A percentile compares a stretch with the other conserved stretches of the same genome.
Evolutionary conservation across 2,113 vertebrate species (phyloP).

Genomic region (Lamprologus tigripictilis): DNA sequence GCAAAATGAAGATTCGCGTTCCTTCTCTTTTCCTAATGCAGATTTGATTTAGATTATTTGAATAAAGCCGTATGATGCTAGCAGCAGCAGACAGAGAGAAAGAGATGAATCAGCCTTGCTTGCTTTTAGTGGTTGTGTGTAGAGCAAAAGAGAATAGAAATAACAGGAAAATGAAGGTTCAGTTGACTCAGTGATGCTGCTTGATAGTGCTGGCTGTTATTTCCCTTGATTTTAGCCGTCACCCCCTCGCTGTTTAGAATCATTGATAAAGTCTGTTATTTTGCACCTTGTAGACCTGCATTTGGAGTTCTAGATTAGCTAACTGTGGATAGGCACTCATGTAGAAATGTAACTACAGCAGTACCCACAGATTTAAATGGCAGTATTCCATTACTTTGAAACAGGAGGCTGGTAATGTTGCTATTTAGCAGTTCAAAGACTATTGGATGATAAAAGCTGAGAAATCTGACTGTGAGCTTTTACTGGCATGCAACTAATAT

Average conservation of each 20-base stretch:
- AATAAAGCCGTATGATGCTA: background rate
- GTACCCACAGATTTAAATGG: background rate
- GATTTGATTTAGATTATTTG: background rate
- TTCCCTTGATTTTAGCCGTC: background rate
- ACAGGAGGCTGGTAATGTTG: background rate
- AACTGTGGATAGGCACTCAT: background rate
- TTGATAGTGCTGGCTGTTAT: background rate
- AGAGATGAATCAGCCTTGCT: background rate
- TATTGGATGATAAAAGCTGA: background rate
- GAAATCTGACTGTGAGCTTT: background rate
- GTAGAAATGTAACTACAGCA: background rate
- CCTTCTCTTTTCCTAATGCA: background rate
- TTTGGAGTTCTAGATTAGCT: background rate
- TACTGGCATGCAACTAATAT: background rate
- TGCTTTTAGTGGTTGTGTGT: background rate
- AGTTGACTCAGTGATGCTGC: background rate
- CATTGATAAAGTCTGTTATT: background rate
- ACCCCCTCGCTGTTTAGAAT: background rate
- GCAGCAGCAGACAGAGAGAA: background rate
- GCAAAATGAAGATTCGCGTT: fast-evolving
- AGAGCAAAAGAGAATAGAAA: background rate
- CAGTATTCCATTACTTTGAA: background rate
- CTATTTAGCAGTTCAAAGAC: background rate
- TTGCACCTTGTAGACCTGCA: background rate
- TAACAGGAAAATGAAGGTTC: background rate